These are phyloP conservation scores for Pantherophis guttatus DNA, from an alignment of 2,113 vertebrate genomes.

Conservation along the genomic window DNA sequence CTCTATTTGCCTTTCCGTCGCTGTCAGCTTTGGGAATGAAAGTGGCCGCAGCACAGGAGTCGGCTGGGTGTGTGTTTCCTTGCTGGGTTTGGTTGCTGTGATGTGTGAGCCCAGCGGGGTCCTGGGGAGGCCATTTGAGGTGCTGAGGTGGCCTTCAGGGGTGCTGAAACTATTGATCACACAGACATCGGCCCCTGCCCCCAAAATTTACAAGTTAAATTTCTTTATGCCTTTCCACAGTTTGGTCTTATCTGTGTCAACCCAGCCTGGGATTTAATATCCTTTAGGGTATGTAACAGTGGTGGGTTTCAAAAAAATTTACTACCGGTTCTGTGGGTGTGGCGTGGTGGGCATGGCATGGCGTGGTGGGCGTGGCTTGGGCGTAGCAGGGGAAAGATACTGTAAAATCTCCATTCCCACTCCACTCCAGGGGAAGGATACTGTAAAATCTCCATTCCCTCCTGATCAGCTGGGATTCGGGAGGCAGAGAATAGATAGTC, in stretches of 20 bases:
- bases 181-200: not conserved
- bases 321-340: no score
- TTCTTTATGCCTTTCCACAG: not conserved
- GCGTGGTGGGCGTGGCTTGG: no score
- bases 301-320: no score
- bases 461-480: no score
- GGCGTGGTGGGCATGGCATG: no score
- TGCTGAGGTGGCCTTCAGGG: not conserved
- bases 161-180: not conserved
- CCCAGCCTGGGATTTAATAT: not conserved
- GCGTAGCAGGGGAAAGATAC: no score
- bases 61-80: not conserved
- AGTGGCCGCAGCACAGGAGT: no score
- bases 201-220: not conserved
- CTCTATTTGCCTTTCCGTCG: not conserved
- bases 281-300: not conserved
- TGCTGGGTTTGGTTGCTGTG: not conserved
- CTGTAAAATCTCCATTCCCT: no score
- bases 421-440: no score
- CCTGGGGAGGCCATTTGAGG: not conserved
- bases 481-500: no score
- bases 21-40: not conserved
- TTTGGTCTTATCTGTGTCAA: not conserved
- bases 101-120: not conserved
- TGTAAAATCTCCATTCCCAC: no score